phyloP scores from a whole-genome alignment of 1,140 invertebrate genomes.

The Euwallacea fornicatus region DNA sequence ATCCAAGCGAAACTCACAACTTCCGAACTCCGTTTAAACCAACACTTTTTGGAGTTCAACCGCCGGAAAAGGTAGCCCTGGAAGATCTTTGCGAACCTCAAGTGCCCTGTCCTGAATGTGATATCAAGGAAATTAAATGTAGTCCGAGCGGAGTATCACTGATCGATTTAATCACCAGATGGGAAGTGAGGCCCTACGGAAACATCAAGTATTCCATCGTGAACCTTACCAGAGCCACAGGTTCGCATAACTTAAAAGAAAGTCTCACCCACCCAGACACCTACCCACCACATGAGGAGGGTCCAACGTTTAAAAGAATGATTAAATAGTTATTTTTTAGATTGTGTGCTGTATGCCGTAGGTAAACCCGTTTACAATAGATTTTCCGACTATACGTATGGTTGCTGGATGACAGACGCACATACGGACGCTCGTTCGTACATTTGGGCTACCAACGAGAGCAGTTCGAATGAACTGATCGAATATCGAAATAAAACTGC shows the following conservation, averaged over 20 bases:
- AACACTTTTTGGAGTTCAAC: conserved; percentile 59
- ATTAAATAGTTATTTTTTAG: conserved; percentile 55
- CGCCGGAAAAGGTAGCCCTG: conserved; percentile 57
- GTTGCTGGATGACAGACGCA: conserved; percentile 85
- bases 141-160: conserved; percentile 63
- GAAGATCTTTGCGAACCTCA: conserved; percentile 67
- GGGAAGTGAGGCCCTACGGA: conserved; percentile 57
- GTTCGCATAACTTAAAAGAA: conserved; percentile 47
- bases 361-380: conserved; percentile 90
- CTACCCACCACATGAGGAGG: too few species aligned
- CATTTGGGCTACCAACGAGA: conserved; percentile 81
- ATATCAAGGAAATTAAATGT: conserved; percentile 52
- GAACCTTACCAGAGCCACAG: conserved; percentile 59
- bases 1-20: conserved; percentile 55
- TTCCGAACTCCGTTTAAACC: conserved; percentile 39
- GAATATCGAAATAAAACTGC: conserved; percentile 76
- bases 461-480: conserved; percentile 69
- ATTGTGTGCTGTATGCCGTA: conserved; percentile 84
- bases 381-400: conserved; percentile 71
- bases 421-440: conserved; percentile 65
- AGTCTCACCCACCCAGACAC: too few species aligned
- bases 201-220: conserved; percentile 60
- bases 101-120: conserved; percentile 62
- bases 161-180: conserved; percentile 57
- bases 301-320: background rate